Percentiles rank a stretch among this genome's conserved stretches.
These are phyloP conservation scores for Columba livia DNA, from an alignment of 2,113 vertebrate genomes.

Conservation along the genomic window DNA sequence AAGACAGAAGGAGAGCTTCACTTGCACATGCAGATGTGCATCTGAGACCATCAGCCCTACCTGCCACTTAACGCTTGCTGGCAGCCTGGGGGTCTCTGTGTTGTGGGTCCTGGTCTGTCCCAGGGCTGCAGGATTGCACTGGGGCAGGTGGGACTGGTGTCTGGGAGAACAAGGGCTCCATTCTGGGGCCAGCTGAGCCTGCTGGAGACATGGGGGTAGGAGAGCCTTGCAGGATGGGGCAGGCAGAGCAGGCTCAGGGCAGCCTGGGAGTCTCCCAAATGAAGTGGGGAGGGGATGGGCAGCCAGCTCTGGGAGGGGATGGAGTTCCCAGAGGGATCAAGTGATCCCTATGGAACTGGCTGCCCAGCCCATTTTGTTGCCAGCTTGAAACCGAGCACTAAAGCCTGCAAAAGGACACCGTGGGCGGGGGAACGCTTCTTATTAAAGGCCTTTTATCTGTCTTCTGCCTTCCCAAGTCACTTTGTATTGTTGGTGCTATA, in stretches of 20 bases:
- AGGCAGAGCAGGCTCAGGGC: background rate
- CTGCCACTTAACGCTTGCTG: background rate
- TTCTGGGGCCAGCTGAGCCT: background rate
- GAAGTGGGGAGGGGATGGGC: background rate
- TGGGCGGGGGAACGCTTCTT: background rate
- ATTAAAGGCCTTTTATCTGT: constrained; percentile 41
- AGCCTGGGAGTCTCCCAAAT: background rate
- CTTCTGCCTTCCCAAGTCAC: constrained; percentile 3
- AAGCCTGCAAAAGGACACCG: background rate
- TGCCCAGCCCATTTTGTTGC: background rate
- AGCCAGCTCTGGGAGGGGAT: background rate
- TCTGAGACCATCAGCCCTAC: background rate
- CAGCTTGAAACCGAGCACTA: background rate
- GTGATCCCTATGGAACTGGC: background rate
- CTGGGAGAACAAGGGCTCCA: rapidly evolving
- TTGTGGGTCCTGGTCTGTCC: background rate
- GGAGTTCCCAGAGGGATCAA: background rate
- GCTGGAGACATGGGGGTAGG: background rate
- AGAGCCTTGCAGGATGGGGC: background rate
- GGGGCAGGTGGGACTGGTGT: background rate
- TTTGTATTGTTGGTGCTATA: background rate
- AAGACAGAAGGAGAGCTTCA: background rate
- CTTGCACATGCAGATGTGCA: background rate
- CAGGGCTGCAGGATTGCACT: background rate
- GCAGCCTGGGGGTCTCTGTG: background rate